phyloP scores from a whole-genome alignment of 2,888 invertebrate species.

The Apamea monoglypha region DNA sequence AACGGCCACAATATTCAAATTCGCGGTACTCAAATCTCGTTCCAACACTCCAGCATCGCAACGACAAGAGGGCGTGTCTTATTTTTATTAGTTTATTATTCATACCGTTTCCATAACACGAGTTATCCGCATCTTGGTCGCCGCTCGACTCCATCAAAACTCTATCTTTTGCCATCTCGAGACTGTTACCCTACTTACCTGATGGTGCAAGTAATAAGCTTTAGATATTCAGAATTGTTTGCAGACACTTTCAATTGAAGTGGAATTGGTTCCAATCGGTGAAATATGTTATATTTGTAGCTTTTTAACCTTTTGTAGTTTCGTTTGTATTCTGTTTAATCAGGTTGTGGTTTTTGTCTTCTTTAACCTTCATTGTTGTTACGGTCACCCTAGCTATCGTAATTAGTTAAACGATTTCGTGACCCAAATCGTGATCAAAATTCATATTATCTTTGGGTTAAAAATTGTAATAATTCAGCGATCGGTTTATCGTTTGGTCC shows the following conservation, averaged over 20 bases:
- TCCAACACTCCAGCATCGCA: conserved; percentile 47
- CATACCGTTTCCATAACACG: conserved; percentile 73
- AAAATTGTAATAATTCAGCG: conserved; percentile 39
- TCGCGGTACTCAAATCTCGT: conserved; percentile 50
- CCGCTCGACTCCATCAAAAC: conserved; percentile 74
- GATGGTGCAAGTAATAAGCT: conserved; percentile 63
- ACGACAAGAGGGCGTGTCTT: conserved; percentile 62
- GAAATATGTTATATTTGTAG: not conserved
- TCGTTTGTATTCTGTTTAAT: not conserved
- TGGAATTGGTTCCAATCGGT: not conserved
- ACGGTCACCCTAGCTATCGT: not conserved
- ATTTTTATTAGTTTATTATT: conserved; percentile 78
- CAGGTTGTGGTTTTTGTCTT: not conserved
- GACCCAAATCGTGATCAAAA: not conserved
- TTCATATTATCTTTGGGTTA: conserved; percentile 13
- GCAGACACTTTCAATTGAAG: not conserved
- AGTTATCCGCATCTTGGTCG: conserved; percentile 73
- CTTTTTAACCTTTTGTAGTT: not conserved
- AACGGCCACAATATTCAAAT: conserved; percentile 61
- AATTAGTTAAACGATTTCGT: not conserved
- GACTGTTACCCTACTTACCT: conserved; percentile 68
- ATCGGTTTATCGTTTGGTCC: conserved; percentile 67
- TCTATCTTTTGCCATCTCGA: conserved; percentile 75
- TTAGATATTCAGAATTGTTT: conserved; percentile 13
- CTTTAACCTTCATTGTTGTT: not conserved